Conservation (phyloP, 1,140 invertebrate species). For the Pomacea maculata region DNA sequence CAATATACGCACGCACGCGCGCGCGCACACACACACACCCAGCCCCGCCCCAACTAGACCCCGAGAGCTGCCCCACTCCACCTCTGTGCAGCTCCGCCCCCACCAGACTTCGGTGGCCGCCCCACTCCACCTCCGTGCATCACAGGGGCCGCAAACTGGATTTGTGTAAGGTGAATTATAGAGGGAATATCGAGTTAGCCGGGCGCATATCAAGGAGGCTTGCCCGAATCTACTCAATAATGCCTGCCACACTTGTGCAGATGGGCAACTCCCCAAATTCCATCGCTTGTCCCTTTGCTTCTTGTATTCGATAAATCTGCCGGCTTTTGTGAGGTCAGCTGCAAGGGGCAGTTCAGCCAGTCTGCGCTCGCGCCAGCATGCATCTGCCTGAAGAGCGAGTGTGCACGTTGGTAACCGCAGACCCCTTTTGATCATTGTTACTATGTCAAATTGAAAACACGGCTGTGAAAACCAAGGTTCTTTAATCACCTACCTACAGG, state of each 20-base stretch:
- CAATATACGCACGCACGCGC: too few relatives aligned
- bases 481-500: too few relatives aligned
- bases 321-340: not conserved
- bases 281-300: not conserved
- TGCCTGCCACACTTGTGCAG: not conserved
- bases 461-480: too few relatives aligned
- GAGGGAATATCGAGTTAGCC: slow-evolving; percentile 22
- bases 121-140: not conserved
- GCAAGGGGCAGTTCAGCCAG: too few relatives aligned
- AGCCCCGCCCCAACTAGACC: too few relatives aligned
- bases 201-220: slow-evolving; percentile 16
- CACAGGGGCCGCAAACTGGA: not conserved
- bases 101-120: not conserved
- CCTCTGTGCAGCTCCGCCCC: not conserved
- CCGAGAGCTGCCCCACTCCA: not conserved
- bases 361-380: not conserved
- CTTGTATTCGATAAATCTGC: not conserved
- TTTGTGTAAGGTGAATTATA: slow-evolving; percentile 10
- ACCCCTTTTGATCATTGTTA: too few relatives aligned
- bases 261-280: too few relatives aligned
- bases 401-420: not conserved
- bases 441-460: too few relatives aligned
- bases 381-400: slow-evolving; percentile 5
- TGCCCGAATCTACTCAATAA: slow-evolving; percentile 1
- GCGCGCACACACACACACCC: too few relatives aligned